Evolutionary conservation across 2,113 vertebrate species (phyloP).

Genomic region (Paramormyrops kingsleyae): DNA sequence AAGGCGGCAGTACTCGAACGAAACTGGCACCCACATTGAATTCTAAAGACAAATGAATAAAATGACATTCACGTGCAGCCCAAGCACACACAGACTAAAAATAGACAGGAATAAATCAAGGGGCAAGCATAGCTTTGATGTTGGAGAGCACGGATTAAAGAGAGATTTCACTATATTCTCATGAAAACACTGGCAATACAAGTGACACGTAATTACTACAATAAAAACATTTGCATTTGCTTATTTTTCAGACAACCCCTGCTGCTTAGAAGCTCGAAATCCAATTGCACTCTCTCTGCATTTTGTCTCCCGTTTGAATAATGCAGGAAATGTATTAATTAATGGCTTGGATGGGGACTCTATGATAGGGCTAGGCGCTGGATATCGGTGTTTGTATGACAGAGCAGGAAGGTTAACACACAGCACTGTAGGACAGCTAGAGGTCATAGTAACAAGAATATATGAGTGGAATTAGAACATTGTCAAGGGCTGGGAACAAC

Average conservation of each 20-base stretch:
- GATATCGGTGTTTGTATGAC: background rate
- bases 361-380: background rate
- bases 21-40: background rate
- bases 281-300: background rate
- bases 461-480: background rate
- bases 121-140: background rate
- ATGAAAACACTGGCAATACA: background rate
- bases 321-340: background rate
- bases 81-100: background rate
- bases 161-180: background rate
- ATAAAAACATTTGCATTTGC: background rate
- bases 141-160: background rate
- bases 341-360: background rate
- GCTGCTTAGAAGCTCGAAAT: background rate
- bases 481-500: background rate
- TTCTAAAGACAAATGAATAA: background rate
- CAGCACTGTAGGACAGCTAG: background rate
- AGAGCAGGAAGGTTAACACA: background rate
- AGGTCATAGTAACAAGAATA: background rate
- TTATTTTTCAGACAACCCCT: background rate
- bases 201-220: background rate
- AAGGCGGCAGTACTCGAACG: background rate
- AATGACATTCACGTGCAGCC: background rate
- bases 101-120: slow-evolving; percentile 3
- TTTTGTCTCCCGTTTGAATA: background rate